Percentiles rank a stretch among this genome's conserved stretches.
Evolutionary conservation across 2,797 vertebrate species (phyloP).

Genomic region (Hippopotamyrus pictus): DNA sequence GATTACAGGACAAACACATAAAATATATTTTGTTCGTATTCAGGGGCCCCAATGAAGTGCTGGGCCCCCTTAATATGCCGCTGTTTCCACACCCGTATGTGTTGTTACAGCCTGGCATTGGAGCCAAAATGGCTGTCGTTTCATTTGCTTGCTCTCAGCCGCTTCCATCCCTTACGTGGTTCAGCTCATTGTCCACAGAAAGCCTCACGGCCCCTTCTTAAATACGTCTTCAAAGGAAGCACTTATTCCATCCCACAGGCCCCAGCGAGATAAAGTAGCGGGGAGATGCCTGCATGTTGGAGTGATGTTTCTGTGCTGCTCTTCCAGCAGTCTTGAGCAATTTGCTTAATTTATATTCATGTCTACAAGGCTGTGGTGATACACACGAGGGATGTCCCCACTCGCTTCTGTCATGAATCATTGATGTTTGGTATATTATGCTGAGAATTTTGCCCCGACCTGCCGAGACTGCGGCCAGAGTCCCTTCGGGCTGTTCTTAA

Average conservation of each 20-base stretch:
- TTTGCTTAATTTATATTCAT: neutral
- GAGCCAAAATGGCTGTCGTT: neutral
- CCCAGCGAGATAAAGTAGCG: neutral
- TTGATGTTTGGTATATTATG: neutral
- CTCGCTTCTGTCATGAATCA: neutral
- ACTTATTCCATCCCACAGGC: neutral
- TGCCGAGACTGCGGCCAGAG: neutral
- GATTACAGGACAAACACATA: neutral
- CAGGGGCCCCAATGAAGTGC: neutral
- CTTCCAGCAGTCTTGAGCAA: neutral
- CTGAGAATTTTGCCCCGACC: neutral
- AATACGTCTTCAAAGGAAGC: neutral
- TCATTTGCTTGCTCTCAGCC: neutral
- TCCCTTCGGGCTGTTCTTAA: neutral
- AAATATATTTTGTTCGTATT: neutral
- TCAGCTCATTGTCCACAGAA: neutral
- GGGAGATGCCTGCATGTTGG: neutral
- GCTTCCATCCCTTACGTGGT: neutral
- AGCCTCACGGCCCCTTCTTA: neutral
- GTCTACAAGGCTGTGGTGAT: neutral
- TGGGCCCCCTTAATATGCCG: neutral
- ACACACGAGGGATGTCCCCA: neutral
- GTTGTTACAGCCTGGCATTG: neutral
- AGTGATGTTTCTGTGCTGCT: neutral
- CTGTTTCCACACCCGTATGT: neutral